Conservation (phyloP, 2,113 vertebrate species). For the Ailuropoda melanoleuca region DNA sequence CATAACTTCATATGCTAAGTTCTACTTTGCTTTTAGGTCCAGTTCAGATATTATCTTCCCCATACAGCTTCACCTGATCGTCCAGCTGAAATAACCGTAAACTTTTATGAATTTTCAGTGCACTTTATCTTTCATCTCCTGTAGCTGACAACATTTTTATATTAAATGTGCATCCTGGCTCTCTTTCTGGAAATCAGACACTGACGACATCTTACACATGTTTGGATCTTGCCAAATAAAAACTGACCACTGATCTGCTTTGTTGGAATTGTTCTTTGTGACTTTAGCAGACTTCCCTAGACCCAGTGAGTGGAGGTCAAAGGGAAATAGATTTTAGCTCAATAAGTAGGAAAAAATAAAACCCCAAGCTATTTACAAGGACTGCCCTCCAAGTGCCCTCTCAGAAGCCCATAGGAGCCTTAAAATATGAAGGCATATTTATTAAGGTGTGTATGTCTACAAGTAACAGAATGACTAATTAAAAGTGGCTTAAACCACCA, state of each 20-base stretch:
- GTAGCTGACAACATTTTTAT: neutral
- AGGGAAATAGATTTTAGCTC: neutral
- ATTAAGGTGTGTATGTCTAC: neutral
- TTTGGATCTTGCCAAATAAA: neutral
- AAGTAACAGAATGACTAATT: neutral
- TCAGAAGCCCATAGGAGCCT: neutral
- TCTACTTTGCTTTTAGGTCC: neutral
- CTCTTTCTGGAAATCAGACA: neutral
- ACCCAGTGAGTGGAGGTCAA: neutral
- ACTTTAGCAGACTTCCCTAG: neutral
- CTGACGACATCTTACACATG: neutral
- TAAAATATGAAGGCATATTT: neutral
- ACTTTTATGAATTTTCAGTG: neutral
- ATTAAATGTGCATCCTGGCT: neutral
- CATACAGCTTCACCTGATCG: neutral
- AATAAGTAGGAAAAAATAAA: neutral
- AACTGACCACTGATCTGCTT: neutral
- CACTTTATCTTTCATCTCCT: neutral
- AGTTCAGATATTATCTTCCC: neutral
- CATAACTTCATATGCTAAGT: neutral
- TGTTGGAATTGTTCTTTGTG: neutral
- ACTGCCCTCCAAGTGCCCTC: neutral
- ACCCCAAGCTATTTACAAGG: neutral
- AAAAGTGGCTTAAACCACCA: neutral
- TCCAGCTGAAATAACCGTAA: neutral